A percentile compares a stretch with the other conserved stretches of the same genome.
These are phyloP conservation scores for Micromys minutus DNA, from an alignment of 2,113 vertebrate genomes.

Conservation along the genomic window DNA sequence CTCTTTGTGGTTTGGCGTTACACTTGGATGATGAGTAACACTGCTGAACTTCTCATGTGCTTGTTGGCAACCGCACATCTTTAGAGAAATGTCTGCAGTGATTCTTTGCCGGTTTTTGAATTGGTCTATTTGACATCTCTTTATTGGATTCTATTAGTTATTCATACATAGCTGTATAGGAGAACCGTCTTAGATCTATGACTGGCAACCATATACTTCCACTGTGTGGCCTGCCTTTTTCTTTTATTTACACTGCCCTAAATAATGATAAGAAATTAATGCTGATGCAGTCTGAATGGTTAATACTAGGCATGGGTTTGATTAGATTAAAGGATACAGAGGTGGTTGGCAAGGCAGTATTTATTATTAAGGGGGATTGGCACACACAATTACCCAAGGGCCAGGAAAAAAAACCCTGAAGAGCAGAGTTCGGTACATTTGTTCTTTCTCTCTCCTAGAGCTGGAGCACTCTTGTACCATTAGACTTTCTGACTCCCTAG, in stretches of 20 bases:
- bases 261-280: not conserved
- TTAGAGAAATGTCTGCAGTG: not conserved
- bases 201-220: not conserved
- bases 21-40: not conserved
- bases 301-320: not conserved
- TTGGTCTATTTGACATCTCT: conserved; percentile 15
- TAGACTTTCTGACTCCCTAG: too few species aligned
- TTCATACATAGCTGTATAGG: not conserved
- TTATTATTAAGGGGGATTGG: not conserved
- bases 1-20: conserved; percentile 24
- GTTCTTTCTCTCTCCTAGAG: not conserved
- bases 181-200: not conserved
- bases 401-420: not conserved
- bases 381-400: not conserved
- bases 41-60: not conserved
- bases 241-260: not conserved
- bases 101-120: not conserved
- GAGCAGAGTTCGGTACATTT: not conserved
- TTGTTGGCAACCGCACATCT: not conserved
- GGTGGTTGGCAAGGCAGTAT: not conserved
- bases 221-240: not conserved
- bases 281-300: not conserved
- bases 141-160: not conserved
- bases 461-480: not conserved
- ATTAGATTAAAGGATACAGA: not conserved